Evolutionary conservation across 2,113 vertebrate species (phyloP).

Genomic region (Etheostoma cragini): DNA sequence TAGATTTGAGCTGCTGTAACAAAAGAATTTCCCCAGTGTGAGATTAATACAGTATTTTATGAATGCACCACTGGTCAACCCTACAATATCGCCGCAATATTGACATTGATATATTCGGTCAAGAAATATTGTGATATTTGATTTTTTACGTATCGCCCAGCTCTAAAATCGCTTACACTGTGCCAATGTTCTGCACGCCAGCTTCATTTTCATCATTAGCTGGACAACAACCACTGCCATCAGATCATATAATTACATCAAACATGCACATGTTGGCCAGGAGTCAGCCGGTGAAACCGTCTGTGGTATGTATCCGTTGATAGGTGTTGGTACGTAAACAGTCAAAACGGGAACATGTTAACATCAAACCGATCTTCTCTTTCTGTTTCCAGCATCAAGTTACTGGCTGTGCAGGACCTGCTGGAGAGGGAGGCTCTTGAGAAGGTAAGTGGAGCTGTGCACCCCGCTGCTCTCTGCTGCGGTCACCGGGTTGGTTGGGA

Average conservation of each 20-base stretch:
- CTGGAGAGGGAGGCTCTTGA: constrained; percentile 91
- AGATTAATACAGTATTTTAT: too few relatives aligned
- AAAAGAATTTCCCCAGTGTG: too few relatives aligned
- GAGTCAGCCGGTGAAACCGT: background rate
- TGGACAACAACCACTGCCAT: background rate
- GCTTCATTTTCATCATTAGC: too few relatives aligned
- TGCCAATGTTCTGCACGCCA: background rate
- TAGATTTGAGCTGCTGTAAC: too few relatives aligned
- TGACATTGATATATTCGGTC: too few relatives aligned
- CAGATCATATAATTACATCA: background rate
- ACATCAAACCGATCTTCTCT: constrained; percentile 5
- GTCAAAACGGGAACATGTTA: background rate
- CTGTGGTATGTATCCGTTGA: background rate
- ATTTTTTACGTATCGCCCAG: too few relatives aligned
- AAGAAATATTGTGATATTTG: too few relatives aligned
- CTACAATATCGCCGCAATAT: too few relatives aligned
- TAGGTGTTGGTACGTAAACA: background rate
- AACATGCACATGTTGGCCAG: background rate
- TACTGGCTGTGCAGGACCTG: constrained; percentile 96
- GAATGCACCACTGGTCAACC: too few relatives aligned
- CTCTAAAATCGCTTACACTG: background rate
- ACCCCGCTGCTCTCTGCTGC: background rate
- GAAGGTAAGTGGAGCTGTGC: constrained; percentile 86
- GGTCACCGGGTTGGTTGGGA: background rate
- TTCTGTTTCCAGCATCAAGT: constrained; percentile 89